phyloP scores from a whole-genome alignment of 2,888 invertebrate species.

The Hololepta plana region DNA sequence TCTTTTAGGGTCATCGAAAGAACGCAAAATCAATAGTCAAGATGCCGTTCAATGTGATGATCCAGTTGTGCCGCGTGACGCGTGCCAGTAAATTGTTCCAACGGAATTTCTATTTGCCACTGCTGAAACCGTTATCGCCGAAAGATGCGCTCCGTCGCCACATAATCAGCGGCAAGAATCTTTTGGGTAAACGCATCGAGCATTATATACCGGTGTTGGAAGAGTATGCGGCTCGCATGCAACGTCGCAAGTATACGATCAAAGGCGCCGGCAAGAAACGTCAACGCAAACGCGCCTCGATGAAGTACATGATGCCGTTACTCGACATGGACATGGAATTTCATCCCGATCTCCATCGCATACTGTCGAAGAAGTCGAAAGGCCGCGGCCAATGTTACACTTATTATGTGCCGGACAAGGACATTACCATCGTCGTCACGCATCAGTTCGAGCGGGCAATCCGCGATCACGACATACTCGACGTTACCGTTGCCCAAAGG shows the following conservation, averaged over 20 bases:
- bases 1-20: too few species aligned
- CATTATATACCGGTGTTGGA: constrained; percentile 64
- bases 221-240: constrained; percentile 21
- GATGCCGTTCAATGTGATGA: constrained; percentile 25
- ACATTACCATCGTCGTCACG: constrained; percentile 53
- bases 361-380: constrained; percentile 39
- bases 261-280: constrained; percentile 23
- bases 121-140: constrained; percentile 62
- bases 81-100: constrained; percentile 63
- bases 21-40: too few species aligned
- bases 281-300: constrained; percentile 17
- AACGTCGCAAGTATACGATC: constrained; percentile 18
- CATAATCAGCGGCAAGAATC: constrained; percentile 61
- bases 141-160: constrained; percentile 68
- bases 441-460: constrained; percentile 59
- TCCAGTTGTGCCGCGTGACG: constrained; percentile 68
- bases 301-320: constrained; percentile 20
- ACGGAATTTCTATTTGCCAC: constrained; percentile 65
- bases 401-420: constrained; percentile 53
- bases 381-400: constrained; percentile 40
- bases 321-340: constrained; percentile 23
- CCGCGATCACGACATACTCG: constrained; percentile 55
- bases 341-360: constrained; percentile 16
- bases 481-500: constrained; percentile 57
- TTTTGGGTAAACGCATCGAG: constrained; percentile 47